Base-by-base conservation (phyloP, 1,140 invertebrate species). In the Bombus consobrinus region DNA sequence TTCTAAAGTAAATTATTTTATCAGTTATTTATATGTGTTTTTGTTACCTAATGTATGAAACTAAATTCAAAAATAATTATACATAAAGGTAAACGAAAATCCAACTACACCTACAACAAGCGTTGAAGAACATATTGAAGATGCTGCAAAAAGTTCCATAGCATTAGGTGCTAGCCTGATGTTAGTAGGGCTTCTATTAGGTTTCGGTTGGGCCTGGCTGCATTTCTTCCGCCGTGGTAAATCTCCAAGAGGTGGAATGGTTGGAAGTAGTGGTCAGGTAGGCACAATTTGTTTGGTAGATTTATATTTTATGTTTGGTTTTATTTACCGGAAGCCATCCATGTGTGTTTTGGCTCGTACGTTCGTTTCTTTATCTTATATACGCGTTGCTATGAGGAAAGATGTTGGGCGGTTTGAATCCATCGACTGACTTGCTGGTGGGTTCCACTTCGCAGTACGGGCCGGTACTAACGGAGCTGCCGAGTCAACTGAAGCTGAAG, bases 321-420 rank as follows among this genome's bases (percentile, higher is more conserved):
- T 88, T 74, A 75, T 87, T 89, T 87, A 89, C 71, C 59, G 86
- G 85, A 87, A 34, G 66, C 78, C 64, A 72, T 81, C 69, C 75
- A 59, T 59, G 87, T n/a, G 59, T 62, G 59, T 73, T 89, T 41
- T 83, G 87, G 74, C 86, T 80, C 81, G 88, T 83, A 81, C 71
- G 78, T 86, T 91, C 87, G 87, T 93, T 94, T 93, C 88, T 93
- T 94, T 94, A 95, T 92, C 91, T 94, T 92, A 93, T 93, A 89
- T 94, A 93, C 93, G 92, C 94, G 93, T 94, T 94, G 92, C 92
- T 94, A 94, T 93, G 93, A 94, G 88, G 92, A 94, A 95, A 95
- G 95, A 95, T 95, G 95, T 95, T 95, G 94, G 94, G 95, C 94
- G 95, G 94, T 94, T 95, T 95, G 94, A 95, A 95, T 92, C 94